Conservation (phyloP, 53 echinoderm and acorn worm species). For the Holothuria leucospilota region DNA sequence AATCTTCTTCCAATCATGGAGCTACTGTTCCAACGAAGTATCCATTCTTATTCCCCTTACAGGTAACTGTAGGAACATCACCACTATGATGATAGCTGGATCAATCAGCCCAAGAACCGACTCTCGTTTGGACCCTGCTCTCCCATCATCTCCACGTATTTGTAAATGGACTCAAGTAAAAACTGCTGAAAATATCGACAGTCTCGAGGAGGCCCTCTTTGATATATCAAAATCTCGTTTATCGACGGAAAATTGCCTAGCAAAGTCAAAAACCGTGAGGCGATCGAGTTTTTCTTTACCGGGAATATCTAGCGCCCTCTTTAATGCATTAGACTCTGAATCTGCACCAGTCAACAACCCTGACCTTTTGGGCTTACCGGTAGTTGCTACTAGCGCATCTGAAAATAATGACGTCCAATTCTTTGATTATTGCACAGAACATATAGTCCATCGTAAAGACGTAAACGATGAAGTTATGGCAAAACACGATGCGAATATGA, state of each 20-base stretch:
- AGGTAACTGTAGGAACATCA: background rate
- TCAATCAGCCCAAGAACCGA: constrained; percentile 66
- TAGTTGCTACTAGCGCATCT: no score
- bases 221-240: constrained; percentile 14
- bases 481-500: background rate
- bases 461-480: no score
- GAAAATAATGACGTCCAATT: no score
- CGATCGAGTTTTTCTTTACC: constrained; percentile 24
- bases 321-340: constrained; percentile 6
- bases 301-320: constrained; percentile 37
- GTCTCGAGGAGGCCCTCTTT: background rate
- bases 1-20: no score
- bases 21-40: no score
- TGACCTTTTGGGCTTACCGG: no score
- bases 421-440: no score
- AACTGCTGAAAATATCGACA: background rate
- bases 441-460: no score
- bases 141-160: constrained; percentile 9
- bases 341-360: no score
- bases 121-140: constrained; percentile 57
- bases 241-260: background rate
- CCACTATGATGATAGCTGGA: constrained; percentile 69
- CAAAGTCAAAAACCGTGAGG: background rate
- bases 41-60: background rate
- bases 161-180: background rate